Conservation (phyloP, 1,140 invertebrate genomes). For the Fopius arisanus region DNA sequence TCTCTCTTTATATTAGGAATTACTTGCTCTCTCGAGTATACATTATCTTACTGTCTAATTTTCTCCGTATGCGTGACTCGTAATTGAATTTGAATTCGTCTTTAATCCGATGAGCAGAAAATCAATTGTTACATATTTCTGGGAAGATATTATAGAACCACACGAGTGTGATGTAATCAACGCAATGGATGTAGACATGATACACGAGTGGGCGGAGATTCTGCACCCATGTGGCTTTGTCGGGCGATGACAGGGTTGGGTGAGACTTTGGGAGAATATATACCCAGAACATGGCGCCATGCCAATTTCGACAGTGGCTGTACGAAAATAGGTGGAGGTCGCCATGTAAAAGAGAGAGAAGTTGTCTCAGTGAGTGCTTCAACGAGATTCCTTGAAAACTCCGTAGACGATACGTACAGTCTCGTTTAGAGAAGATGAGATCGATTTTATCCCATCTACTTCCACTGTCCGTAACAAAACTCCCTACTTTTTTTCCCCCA, state of each 20-base stretch:
- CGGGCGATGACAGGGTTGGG: constrained; percentile 35
- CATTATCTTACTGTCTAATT: too few species aligned
- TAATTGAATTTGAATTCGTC: too few species aligned
- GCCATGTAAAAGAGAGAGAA: constrained; percentile 36
- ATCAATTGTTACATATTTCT: constrained; percentile 6
- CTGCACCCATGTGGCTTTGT: constrained; percentile 39
- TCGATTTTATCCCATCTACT: constrained; percentile 16
- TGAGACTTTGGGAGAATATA: background rate
- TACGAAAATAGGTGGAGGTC: constrained; percentile 58
- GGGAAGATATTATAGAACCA: background rate
- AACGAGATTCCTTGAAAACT: constrained; percentile 10
- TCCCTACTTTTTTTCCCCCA: background rate
- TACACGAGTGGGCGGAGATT: background rate
- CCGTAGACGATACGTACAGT: constrained; percentile 16
- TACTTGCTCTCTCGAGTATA: too few species aligned
- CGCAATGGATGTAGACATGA: constrained; percentile 38
- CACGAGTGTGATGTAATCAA: constrained; percentile 42
- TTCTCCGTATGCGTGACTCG: too few species aligned
- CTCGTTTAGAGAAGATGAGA: background rate
- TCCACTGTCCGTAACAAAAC: background rate
- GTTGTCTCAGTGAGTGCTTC: constrained; percentile 1
- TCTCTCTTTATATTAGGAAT: too few species aligned
- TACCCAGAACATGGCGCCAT: constrained; percentile 41
- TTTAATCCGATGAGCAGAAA: too few species aligned
- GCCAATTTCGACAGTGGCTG: constrained; percentile 51